These are phyloP conservation scores for Rattus norvegicus DNA, from an alignment of 2,113 vertebrate species.

Conservation along the genomic window GRCr8 NC_086019.1:209997501-209998000, in stretches of 20 bases:
- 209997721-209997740: not conserved
- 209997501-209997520: not conserved
- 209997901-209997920: not conserved
- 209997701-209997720: not conserved
- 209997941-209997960: too few species aligned
- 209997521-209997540: not conserved
- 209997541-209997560: not conserved
- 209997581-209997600: not conserved
- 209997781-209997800: rapidly evolving
- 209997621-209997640: not conserved
- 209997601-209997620: too few species aligned
- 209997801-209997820: not conserved
- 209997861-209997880: not conserved
- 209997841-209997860: too few species aligned
- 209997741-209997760: rapidly evolving
- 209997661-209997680: not conserved
- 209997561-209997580: not conserved
- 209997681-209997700: not conserved
- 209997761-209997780: rapidly evolving
- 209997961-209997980: not conserved
- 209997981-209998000: not conserved
- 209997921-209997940: not conserved
- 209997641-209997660: not conserved
- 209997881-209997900: too few species aligned
- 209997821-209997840: too few species aligned